These are phyloP conservation scores for Todiramphus chloris DNA, from an alignment of 2,113 vertebrate species.

Conservation along the genomic window DNA sequence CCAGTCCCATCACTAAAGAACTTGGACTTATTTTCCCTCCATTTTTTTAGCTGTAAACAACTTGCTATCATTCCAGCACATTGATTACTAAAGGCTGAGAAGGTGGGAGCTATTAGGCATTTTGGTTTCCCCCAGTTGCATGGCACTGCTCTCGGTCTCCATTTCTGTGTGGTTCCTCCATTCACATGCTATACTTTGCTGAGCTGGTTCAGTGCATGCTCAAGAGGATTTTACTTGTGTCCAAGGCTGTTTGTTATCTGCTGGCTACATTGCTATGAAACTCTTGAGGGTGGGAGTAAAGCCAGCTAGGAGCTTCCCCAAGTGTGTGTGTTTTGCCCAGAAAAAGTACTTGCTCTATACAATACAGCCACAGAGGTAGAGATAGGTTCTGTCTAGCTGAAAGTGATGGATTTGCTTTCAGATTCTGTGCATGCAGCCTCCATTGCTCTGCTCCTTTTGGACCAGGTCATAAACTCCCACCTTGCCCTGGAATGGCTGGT, in stretches of 20 bases:
- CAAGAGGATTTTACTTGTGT: neutral
- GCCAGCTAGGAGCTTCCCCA: neutral
- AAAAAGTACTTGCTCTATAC: neutral
- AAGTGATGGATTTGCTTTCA: neutral
- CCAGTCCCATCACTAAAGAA: neutral
- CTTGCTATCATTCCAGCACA: neutral
- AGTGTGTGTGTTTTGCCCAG: neutral
- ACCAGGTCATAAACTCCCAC: neutral
- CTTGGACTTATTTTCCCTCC: neutral
- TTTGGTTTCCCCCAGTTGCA: neutral
- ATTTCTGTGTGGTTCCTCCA: neutral
- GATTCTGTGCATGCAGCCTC: neutral
- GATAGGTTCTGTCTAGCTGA: neutral
- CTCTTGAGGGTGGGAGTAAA: neutral
- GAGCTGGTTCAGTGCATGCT: neutral
- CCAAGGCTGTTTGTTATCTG: neutral
- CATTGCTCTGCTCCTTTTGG: neutral
- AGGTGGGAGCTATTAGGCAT: neutral
- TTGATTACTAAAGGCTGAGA: neutral
- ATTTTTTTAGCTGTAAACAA: neutral
- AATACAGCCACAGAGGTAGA: neutral
- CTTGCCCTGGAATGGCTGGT: neutral
- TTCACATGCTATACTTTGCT: neutral
- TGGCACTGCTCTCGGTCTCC: neutral
- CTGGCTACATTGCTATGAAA: neutral